Conservation (phyloP, 2,888 invertebrate genomes). For the Zygaena filipendulae region DNA sequence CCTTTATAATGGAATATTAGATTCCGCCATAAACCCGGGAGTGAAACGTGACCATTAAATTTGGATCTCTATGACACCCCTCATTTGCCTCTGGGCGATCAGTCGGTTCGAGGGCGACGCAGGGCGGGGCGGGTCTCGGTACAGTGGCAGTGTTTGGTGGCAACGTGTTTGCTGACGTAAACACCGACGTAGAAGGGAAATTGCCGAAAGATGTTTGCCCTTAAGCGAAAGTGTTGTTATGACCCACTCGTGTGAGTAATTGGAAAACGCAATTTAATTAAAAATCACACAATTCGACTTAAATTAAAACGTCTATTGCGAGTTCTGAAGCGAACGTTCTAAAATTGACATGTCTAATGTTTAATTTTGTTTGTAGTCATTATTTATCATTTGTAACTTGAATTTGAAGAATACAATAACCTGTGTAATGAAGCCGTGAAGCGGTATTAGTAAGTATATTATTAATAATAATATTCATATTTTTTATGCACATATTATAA, state of each 20-base stretch:
- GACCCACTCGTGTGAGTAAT: slow-evolving; percentile 29
- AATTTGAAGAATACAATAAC: too few species aligned
- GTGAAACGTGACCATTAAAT: slow-evolving; percentile 32
- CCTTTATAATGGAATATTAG: slow-evolving; percentile 55
- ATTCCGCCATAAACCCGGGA: slow-evolving; percentile 43
- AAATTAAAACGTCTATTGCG: too few species aligned
- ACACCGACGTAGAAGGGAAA: slow-evolving; percentile 35
- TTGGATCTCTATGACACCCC: slow-evolving; percentile 34
- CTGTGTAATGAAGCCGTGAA: too few species aligned
- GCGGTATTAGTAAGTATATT: too few species aligned
- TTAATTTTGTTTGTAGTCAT: too few species aligned
- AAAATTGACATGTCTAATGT: too few species aligned
- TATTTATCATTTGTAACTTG: too few species aligned
- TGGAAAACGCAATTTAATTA: slow-evolving; percentile 41
- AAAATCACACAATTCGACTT: slow-evolving; percentile 24
- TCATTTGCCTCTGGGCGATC: slow-evolving; percentile 14
- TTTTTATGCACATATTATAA: too few species aligned
- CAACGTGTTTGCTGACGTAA: too few species aligned
- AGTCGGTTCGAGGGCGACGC: slow-evolving; percentile 12
- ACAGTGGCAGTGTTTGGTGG: slow-evolving; percentile 26
- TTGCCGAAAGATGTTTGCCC: slow-evolving; percentile 42
- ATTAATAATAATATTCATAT: too few species aligned
- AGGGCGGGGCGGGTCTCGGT: slow-evolving; percentile 22
- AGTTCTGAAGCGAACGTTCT: too few species aligned
- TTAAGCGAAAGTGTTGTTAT: slow-evolving; percentile 30